phyloP scores from a whole-genome alignment of 2,113 vertebrate genomes.

The Ameiurus melas region DNA sequence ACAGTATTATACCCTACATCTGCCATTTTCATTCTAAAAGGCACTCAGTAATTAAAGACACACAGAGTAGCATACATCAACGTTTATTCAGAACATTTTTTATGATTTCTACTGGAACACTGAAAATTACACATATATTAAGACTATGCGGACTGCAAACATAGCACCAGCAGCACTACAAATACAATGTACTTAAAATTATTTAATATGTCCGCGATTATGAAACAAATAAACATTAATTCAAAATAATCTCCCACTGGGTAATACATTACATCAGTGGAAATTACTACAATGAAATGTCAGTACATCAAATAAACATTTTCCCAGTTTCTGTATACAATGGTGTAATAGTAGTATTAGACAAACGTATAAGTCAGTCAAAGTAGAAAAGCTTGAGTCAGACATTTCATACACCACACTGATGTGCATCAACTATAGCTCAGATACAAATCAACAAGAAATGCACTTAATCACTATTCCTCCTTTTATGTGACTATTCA shows the following conservation, averaged over 20 bases:
- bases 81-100: conserved; percentile 17
- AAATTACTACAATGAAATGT: conserved; percentile 15
- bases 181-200: not conserved
- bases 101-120: conserved; percentile 31
- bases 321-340: not conserved
- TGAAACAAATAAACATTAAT: not conserved
- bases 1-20: not conserved
- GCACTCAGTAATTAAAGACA: not conserved
- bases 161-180: conserved; percentile 43
- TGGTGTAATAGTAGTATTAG: not conserved
- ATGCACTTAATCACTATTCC: not conserved
- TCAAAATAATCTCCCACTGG: not conserved
- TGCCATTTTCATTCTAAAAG: not conserved
- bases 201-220: conserved; percentile 31
- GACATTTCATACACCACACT: not conserved
- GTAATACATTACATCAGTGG: too few species aligned
- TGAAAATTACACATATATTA: conserved; percentile 30
- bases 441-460: conserved; percentile 13
- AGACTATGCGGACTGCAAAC: conserved; percentile 41
- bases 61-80: conserved; percentile 7
- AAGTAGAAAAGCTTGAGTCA: conserved; percentile 2
- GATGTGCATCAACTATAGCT: not conserved
- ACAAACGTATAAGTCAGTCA: not conserved
- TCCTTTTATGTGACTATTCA: not conserved
- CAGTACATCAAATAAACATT: not conserved